These are phyloP conservation scores for Erpetoichthys calabaricus DNA, from an alignment of 2,797 vertebrate genomes.

Conservation along the genomic window DNA sequence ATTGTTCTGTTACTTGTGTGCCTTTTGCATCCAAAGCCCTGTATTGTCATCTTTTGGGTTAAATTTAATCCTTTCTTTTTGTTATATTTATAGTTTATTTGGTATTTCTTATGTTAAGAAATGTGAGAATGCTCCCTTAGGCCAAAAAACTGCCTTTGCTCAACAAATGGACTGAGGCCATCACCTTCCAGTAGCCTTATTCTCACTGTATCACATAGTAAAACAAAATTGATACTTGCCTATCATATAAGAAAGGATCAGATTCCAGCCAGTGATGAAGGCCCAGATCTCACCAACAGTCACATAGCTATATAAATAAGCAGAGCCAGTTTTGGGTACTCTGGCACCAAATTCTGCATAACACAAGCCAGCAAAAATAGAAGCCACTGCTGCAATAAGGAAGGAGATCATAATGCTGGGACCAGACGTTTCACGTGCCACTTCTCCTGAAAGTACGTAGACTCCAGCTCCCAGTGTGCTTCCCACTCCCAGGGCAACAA, in stretches of 20 bases:
- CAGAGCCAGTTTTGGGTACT: conserved; percentile 68
- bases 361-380: conserved; percentile 68
- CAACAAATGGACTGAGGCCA: neutral
- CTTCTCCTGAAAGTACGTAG: conserved; percentile 69
- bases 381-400: conserved; percentile 65
- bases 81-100: too few species aligned
- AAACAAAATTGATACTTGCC: conserved; percentile 36
- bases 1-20: too few species aligned
- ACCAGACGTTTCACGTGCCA: conserved; percentile 55
- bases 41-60: too few species aligned
- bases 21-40: too few species aligned
- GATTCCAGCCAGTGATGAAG: conserved; percentile 72
- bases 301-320: conserved; percentile 77
- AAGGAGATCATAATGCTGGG: conserved; percentile 73
- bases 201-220: neutral
- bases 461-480: conserved; percentile 64
- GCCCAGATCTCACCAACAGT: conserved; percentile 73
- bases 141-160: too few species aligned
- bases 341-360: conserved; percentile 67
- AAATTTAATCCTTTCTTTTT: too few species aligned
- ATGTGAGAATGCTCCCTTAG: too few species aligned
- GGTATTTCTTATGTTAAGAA: too few species aligned
- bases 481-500: conserved; percentile 61
- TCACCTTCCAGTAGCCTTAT: neutral
- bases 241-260: conserved; percentile 72